These are phyloP conservation scores for Cynopterus sphinx DNA, from an alignment of 2,797 vertebrate genomes.

Conservation along the genomic window DNA sequence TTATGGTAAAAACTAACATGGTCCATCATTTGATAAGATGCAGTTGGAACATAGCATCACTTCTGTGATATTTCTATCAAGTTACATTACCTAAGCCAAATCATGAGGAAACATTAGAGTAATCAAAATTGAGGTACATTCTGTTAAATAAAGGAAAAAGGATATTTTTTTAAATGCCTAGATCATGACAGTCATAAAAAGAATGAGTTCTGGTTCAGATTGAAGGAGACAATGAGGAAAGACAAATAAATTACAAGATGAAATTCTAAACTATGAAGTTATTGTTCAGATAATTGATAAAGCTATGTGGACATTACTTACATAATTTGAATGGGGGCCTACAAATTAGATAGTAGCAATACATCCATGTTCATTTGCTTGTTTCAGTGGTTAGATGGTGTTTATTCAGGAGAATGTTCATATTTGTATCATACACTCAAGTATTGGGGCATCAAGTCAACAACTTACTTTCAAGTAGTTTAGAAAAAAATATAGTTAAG, in stretches of 20 bases:
- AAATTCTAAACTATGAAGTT: neutral
- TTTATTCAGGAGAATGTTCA: neutral
- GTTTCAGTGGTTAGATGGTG: neutral
- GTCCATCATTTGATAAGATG: neutral
- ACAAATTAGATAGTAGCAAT: neutral
- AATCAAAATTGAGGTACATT: neutral
- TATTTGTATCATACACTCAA: neutral
- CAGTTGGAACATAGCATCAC: neutral
- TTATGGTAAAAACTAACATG: neutral
- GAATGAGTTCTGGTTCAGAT: neutral
- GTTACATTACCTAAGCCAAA: neutral
- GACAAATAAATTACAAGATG: neutral
- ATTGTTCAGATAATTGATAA: neutral
- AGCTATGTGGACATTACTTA: neutral
- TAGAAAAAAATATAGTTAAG: neutral
- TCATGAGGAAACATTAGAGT: neutral
- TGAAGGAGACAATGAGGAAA: neutral
- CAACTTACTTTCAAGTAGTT: neutral
- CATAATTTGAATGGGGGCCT: neutral
- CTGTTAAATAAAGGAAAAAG: neutral
- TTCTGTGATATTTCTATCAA: neutral
- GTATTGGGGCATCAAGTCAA: neutral
- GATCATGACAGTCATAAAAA: neutral
- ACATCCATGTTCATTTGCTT: neutral
- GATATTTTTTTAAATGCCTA: neutral